Conservation (phyloP, 2,797 vertebrate species). For the Orestias chungarensis region DNA sequence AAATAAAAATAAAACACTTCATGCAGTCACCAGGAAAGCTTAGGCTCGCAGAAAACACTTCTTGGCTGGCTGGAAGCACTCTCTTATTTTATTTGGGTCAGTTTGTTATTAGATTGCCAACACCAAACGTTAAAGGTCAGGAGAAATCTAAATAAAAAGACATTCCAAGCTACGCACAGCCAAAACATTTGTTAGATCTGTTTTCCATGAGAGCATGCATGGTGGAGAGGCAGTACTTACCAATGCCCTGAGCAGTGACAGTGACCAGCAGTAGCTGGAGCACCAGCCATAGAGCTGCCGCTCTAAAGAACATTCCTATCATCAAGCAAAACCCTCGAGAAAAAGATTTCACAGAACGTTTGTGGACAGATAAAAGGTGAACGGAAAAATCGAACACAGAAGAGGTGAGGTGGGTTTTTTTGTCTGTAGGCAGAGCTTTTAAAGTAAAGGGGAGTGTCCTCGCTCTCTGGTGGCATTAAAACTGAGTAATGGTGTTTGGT, state of each 20-base stretch:
- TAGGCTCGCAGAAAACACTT: slow-evolving; percentile 24
- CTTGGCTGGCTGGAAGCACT: slow-evolving; percentile 18
- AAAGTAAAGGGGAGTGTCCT: slow-evolving; percentile 73
- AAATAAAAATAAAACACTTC: no score
- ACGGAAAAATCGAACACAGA: slow-evolving; percentile 28
- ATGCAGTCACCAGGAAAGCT: slow-evolving; percentile 36
- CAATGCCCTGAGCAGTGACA: slow-evolving; percentile 82
- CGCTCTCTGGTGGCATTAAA: slow-evolving; percentile 44
- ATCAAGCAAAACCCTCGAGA: slow-evolving; percentile 41
- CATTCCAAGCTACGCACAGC: background rate
- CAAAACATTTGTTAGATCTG: background rate
- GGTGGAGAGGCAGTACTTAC: slow-evolving; percentile 78
- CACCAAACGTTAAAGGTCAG: slow-evolving; percentile 11
- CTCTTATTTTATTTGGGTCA: slow-evolving; percentile 38
- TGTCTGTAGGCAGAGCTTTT: slow-evolving; percentile 64
- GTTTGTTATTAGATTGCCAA: slow-evolving; percentile 16
- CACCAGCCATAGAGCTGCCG: slow-evolving; percentile 76
- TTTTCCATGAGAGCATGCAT: slow-evolving; percentile 6
- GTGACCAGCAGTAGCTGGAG: slow-evolving; percentile 78
- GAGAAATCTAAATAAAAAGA: background rate
- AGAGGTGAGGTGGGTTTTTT: slow-evolving; percentile 63
- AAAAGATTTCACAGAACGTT: slow-evolving; percentile 17
- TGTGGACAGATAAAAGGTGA: slow-evolving; percentile 15
- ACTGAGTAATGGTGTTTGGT: slow-evolving; percentile 25
- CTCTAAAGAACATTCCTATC: slow-evolving; percentile 65